Percentiles rank a stretch among this genome's conserved stretches.
Evolutionary conservation across 1,140 invertebrate genomes (phyloP).

Genomic region (Argopecten irradians): DNA sequence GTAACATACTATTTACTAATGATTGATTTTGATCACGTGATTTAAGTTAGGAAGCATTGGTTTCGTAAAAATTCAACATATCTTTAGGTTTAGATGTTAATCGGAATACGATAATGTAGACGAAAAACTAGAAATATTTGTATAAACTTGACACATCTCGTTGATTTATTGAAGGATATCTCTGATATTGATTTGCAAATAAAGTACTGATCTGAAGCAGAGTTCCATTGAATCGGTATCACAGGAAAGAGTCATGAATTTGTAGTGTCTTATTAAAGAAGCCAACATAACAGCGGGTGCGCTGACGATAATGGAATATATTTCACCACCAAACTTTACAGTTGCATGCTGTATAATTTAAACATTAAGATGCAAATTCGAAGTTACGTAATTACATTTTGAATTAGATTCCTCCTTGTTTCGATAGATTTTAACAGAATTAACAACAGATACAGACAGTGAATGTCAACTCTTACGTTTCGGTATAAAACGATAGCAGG

Average conservation of each 20-base stretch:
- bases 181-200: too few relatives aligned
- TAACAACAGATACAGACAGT: neutral
- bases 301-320: neutral
- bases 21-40: too few relatives aligned
- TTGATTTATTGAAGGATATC: too few relatives aligned
- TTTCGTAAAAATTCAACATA: too few relatives aligned
- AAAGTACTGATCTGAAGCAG: too few relatives aligned
- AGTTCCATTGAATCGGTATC: neutral
- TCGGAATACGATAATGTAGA: too few relatives aligned
- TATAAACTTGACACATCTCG: too few relatives aligned
- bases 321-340: neutral
- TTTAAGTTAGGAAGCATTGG: too few relatives aligned
- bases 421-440: neutral
- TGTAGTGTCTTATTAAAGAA: neutral
- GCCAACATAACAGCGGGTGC: neutral
- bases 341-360: neutral
- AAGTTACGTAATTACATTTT: neutral
- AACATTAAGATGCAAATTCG: neutral
- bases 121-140: too few relatives aligned
- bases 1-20: too few relatives aligned
- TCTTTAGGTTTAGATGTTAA: too few relatives aligned
- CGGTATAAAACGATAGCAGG: neutral
- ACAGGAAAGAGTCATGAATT: neutral
- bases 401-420: neutral
- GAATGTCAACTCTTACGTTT: neutral